phyloP scores from a whole-genome alignment of 2,888 invertebrate species.

The Lumbricus terrestris region DNA sequence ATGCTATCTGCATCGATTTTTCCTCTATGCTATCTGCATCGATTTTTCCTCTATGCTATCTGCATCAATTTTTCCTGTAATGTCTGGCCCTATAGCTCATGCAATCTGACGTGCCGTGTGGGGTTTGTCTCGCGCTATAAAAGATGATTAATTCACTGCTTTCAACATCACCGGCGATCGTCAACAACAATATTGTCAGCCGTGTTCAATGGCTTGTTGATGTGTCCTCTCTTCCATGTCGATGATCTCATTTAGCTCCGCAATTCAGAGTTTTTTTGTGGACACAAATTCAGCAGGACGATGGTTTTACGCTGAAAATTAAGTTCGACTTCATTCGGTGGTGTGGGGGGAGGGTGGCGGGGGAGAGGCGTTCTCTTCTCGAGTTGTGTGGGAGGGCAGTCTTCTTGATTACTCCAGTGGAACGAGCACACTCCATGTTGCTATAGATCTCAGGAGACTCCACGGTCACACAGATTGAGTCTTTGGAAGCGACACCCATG shows the following conservation, averaged over 20 bases:
- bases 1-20: too few relatives aligned
- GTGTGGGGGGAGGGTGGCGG: too few relatives aligned
- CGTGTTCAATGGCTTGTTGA: neutral
- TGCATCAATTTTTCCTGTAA: too few relatives aligned
- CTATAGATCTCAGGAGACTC: neutral
- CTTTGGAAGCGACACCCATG: neutral
- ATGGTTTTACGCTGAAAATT: neutral
- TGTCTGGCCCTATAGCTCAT: too few relatives aligned
- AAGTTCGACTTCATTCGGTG: neutral
- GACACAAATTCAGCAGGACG: neutral
- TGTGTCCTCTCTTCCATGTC: neutral
- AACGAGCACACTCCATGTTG: neutral
- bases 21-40: too few relatives aligned
- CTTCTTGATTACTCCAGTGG: neutral
- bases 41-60: too few relatives aligned
- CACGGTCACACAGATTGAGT: neutral
- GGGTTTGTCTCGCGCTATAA: too few relatives aligned
- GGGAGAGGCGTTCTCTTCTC: too few relatives aligned
- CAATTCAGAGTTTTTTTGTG: neutral
- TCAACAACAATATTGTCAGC: neutral
- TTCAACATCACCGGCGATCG: neutral
- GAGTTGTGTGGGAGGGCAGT: neutral
- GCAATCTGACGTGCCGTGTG: too few relatives aligned
- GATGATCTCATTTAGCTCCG: neutral
- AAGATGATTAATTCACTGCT: neutral